Percentiles rank a stretch among this genome's conserved stretches.
These are phyloP conservation scores for Lagenorhynchus albirostris DNA, from an alignment of 2,113 vertebrate species.

Conservation along the genomic window DNA sequence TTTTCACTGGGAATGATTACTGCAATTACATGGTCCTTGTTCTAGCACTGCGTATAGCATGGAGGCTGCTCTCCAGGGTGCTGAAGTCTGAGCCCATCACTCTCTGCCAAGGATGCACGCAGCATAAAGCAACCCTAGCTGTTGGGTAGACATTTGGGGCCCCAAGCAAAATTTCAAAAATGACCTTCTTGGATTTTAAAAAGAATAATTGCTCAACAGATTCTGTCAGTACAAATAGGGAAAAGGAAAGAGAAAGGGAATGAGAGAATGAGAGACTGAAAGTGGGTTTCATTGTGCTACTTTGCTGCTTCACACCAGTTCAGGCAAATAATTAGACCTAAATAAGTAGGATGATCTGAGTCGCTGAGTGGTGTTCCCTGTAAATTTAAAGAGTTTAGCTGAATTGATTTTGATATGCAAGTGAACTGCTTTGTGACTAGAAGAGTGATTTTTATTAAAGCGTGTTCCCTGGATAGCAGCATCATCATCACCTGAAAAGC, in stretches of 20 bases:
- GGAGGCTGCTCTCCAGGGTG: constrained; percentile 42
- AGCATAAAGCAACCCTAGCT: neutral
- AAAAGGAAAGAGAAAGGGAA: neutral
- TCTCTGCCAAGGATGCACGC: neutral
- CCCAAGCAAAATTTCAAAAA: constrained; percentile 13
- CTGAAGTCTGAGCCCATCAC: neutral
- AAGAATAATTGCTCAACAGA: neutral
- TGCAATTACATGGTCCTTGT: neutral
- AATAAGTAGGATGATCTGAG: neutral
- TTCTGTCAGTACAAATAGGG: neutral
- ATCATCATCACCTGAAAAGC: neutral
- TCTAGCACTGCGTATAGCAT: fast-evolving
- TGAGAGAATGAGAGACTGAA: neutral
- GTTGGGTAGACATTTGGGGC: neutral
- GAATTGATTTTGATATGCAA: constrained; percentile 34
- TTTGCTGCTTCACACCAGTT: neutral
- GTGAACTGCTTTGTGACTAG: constrained; percentile 3
- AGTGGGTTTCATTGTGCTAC: neutral
- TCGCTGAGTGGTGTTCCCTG: neutral
- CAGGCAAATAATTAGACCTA: constrained; percentile 20
- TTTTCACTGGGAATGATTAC: neutral
- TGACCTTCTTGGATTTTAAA: neutral
- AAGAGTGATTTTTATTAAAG: neutral
- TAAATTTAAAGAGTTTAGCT: neutral
- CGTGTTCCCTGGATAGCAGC: neutral